Evolutionary conservation across 2,888 invertebrate species (phyloP).

Genomic region (Ophion costatus): DNA sequence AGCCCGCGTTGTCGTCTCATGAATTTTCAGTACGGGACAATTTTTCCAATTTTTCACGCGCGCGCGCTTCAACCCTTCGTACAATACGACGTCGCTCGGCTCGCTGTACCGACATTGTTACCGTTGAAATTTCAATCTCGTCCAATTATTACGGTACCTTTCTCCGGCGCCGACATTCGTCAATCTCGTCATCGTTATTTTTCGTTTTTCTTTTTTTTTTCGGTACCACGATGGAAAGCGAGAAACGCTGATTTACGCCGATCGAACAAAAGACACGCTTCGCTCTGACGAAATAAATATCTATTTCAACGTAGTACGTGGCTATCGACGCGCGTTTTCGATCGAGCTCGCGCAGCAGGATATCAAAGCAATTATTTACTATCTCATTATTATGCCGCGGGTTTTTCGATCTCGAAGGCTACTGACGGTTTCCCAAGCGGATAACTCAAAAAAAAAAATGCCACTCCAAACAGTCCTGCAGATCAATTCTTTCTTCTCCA

Average conservation of each 20-base stretch:
- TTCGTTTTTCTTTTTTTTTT: too few species aligned
- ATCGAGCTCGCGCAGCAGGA: slow-evolving; percentile 23
- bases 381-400: background rate
- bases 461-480: too few species aligned
- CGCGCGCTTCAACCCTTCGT: slow-evolving; percentile 3
- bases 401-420: too few species aligned
- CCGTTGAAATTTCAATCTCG: slow-evolving; percentile 10
- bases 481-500: too few species aligned
- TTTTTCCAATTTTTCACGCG: slow-evolving; percentile 44
- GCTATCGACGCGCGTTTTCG: background rate
- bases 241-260: background rate
- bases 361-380: slow-evolving; percentile 15
- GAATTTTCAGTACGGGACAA: slow-evolving; percentile 56
- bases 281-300: background rate
- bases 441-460: too few species aligned
- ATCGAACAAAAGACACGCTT: slow-evolving; percentile 4
- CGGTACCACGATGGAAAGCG: background rate
- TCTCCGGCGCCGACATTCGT: slow-evolving; percentile 8
- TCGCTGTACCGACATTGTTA: background rate
- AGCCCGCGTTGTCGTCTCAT: slow-evolving; percentile 54
- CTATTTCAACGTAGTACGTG: background rate
- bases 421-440: too few species aligned
- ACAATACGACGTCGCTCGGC: slow-evolving; percentile 1
- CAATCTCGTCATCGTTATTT: background rate
- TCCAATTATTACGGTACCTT: slow-evolving; percentile 29